Evolutionary conservation across 2,113 vertebrate species (phyloP).

Genomic region (Menidia beryllina): DNA sequence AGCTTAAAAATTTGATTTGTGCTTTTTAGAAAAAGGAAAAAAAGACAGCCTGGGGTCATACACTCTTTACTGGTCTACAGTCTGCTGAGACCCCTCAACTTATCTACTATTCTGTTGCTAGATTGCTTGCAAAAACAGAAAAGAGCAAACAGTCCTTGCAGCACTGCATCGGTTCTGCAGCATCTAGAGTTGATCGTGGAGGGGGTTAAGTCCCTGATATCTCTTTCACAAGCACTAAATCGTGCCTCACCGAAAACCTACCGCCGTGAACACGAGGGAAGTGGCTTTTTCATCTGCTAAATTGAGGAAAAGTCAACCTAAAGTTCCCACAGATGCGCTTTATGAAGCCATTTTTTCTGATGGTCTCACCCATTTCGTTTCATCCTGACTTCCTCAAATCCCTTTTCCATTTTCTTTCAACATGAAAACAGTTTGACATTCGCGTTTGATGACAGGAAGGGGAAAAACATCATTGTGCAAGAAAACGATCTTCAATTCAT

Average conservation of each 20-base stretch:
- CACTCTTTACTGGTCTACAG: background rate
- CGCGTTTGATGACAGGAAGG: no score
- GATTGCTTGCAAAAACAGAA: background rate
- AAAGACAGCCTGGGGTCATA: no score
- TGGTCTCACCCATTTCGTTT: background rate
- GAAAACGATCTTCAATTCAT: no score
- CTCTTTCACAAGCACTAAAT: background rate
- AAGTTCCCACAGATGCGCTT: background rate
- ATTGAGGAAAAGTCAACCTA: background rate
- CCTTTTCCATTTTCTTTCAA: no score
- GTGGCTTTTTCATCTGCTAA: background rate
- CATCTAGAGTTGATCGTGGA: background rate
- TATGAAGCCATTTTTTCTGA: background rate
- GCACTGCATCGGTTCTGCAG: no score
- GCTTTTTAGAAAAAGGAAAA: no score
- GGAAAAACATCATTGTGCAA: no score
- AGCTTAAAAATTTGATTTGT: no score
- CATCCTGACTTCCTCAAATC: background rate
- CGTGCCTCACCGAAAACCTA: background rate
- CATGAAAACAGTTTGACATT: no score
- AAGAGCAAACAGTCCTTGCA: no score
- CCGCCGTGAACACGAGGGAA: background rate
- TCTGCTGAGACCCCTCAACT: background rate
- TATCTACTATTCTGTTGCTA: background rate
- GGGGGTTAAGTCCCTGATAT: background rate